A percentile compares a stretch with the other conserved stretches of the same genome.
phyloP scores from a whole-genome alignment of 1,140 invertebrate genomes.

The Brachionus calyciflorus region DNA sequence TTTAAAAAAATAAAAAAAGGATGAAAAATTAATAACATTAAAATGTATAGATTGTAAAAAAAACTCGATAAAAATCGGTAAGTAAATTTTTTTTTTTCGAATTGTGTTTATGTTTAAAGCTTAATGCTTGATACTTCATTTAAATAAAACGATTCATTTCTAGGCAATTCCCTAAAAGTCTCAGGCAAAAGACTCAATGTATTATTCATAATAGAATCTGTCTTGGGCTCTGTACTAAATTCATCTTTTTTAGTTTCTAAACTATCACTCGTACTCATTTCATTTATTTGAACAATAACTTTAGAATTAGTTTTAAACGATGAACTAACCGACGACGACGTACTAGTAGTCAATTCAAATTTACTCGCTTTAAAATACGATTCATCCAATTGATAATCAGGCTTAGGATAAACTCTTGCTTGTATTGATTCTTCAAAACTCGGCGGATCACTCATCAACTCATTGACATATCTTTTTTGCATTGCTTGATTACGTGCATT shows the following conservation, averaged over 20 bases:
- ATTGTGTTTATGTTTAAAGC: too few relatives aligned
- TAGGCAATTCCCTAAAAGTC: constrained; percentile 11
- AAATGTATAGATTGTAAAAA: background rate
- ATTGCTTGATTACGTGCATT: constrained; percentile 26
- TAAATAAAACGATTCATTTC: constrained; percentile 47
- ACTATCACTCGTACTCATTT: background rate
- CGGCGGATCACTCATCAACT: background rate
- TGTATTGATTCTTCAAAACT: background rate
- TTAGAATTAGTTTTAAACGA: constrained; percentile 15
- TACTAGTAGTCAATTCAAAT: background rate
- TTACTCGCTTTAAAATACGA: constrained; percentile 25
- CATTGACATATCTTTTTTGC: background rate
- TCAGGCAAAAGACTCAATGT: constrained; percentile 1
- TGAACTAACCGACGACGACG: constrained; percentile 3
- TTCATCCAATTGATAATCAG: background rate
- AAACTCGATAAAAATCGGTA: constrained; percentile 20
- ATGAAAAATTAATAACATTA: constrained; percentile 29
- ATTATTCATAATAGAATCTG: background rate
- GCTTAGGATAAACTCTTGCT: background rate
- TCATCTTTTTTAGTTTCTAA: background rate
- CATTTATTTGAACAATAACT: background rate
- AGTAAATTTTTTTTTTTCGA: background rate
- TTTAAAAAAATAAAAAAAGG: too few relatives aligned
- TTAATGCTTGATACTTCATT: constrained; percentile 44
- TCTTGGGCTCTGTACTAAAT: background rate